Evolutionary conservation across 2,888 invertebrate genomes (phyloP), one percentile per base, ranked within the genome.

Genomic region (Rhyacophila evoluta): DNA sequence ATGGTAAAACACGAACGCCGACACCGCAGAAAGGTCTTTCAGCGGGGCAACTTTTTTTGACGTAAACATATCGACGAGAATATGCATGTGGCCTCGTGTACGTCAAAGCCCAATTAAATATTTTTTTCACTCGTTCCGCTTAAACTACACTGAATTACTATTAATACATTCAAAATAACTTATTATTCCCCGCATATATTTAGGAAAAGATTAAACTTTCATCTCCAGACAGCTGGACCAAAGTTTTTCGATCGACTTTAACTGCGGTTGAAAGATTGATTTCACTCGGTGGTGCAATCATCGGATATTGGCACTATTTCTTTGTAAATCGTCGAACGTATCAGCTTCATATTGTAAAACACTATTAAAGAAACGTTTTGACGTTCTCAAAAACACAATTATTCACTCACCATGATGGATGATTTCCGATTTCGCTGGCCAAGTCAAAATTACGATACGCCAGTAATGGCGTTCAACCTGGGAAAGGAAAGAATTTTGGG

Each of bases 391-490:
- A 85, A 84, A 84, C 82, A 75, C 83, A 84, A 82, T 86, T 86
- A 83, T 82, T 84, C 89, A 91, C 94, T 90, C 90, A 94, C 94
- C 94, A 94, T 94, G 86, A 92, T 94, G 93, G 94, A 94, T 94
- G 95, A 92, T 93, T 92, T 90, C 88, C 88, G 95, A 95, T 95
- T 93, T 91, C 90, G 87, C 89, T 90, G 89, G 89, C 90, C 91
- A 91, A 91, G 91, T 89, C 89, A 89, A 91, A 91, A 92, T 92
- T 90, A 92, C 93, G 92, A 93, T 94, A 93, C 94, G 94, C 94
- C 94, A 94, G 91, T 92, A 92, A 94, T 94, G 95, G 95, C 95
- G 95, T 93, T 94, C 94, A 92, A 92, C 92, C 91, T 93, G 91
- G 91, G 92, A 95, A 95, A 95, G 94, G 90, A 89, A 83, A 74